Conservation (phyloP, 2,113 vertebrate genomes). For the Vimba vimba region DNA sequence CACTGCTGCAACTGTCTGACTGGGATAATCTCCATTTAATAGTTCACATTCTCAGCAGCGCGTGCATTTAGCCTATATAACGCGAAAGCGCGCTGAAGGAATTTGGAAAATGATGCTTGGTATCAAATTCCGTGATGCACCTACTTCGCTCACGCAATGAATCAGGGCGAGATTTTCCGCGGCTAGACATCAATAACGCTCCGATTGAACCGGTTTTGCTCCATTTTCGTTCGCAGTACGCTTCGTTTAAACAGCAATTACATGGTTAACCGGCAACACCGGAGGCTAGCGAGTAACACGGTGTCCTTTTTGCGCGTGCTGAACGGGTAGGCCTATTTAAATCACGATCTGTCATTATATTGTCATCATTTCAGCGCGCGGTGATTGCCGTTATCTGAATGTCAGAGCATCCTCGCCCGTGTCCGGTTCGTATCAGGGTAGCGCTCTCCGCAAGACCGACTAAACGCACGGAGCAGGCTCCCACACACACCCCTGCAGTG, state of each 20-base stretch:
- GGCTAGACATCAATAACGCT: slow-evolving; percentile 7
- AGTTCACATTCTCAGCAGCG: background rate
- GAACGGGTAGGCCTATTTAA: slow-evolving; percentile 36
- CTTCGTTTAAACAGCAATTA: slow-evolving; percentile 48
- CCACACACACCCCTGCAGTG: slow-evolving; percentile 53
- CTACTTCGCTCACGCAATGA: slow-evolving; percentile 8
- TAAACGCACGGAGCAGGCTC: slow-evolving; percentile 34
- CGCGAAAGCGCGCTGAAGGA: slow-evolving; percentile 44
- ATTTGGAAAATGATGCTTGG: slow-evolving; percentile 49
- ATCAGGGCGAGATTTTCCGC: slow-evolving; percentile 34
- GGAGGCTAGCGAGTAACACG: slow-evolving; percentile 51
- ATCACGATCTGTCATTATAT: slow-evolving; percentile 37
- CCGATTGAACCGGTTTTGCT: background rate
- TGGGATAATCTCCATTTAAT: background rate
- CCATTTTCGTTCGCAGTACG: background rate
- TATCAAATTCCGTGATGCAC: slow-evolving; percentile 38
- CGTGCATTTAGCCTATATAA: background rate
- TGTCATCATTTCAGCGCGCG: slow-evolving; percentile 29
- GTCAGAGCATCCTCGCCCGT: slow-evolving; percentile 55
- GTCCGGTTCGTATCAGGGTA: slow-evolving; percentile 49
- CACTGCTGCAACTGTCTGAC: background rate
- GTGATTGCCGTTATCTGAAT: slow-evolving; percentile 55
- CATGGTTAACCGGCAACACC: slow-evolving; percentile 60
- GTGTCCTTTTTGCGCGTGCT: slow-evolving; percentile 50
- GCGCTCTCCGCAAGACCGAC: slow-evolving; percentile 47